Evolutionary conservation across 2,888 invertebrate genomes (phyloP), one percentile per base, ranked within the genome.

Genomic region (Drosophila infuscata): DNA sequence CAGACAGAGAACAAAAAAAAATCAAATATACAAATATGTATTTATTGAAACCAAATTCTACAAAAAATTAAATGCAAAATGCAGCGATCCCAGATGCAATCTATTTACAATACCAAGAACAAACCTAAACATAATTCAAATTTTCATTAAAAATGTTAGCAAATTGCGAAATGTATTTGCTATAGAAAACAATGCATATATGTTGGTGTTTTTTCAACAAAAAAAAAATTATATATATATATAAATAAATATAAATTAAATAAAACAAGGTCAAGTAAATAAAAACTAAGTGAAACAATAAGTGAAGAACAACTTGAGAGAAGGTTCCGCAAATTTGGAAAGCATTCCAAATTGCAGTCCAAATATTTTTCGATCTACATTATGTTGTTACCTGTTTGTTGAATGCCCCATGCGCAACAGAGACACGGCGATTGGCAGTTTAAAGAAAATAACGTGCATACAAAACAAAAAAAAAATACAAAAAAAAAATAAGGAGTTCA

Each of bases 311-410:
- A 66, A 70, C 12, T 62, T 70, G 35, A 32, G 48, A 33, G 48
- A 33, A 17, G n/a, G 51, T 33, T 32, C 32, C 12, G 35, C 17
- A 49, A 43, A 17, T 56, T 25, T n/a, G 60, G 30, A 33, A 30
- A 60, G 30, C 71, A 56, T 61, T 58, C 63, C 69, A 78, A 64
- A 62, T 54, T 60, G 53, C 71, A 69, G 81, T 82, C 66, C 68
- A 74, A 75, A 88, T 86, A 86, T 86, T 91, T 86, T 89, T 86
- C 82, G 90, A 86, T 83, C 80, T 76, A 46, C 57, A 43, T 46
- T 57, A 79, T 71, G 76, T 80, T 80, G 76, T 80, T 80, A 90
- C 75, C 76, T 87, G 91, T 88, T 88, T 87, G 79, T 89, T 87
- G 57, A 74, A 74, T 36, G 57, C 58, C 68, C 48, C 20, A 35